Percentiles rank a stretch among this genome's conserved stretches.
phyloP scores from a whole-genome alignment of 2,888 invertebrate genomes.

The Disparrhopalites patrizii region DNA sequence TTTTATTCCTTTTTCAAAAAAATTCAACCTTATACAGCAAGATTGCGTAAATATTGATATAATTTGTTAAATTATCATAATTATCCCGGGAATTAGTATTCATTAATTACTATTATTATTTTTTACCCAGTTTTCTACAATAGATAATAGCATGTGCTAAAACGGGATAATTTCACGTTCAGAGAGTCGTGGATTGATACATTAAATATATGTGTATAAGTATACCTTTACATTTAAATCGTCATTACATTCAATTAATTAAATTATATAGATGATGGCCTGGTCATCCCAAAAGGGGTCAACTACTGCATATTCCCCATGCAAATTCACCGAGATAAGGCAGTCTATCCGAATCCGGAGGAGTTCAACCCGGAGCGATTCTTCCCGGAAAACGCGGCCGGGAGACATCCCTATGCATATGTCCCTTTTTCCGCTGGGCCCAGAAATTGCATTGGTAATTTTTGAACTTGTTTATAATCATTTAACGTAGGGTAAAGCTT shows the following conservation, averaged over 20 bases:
- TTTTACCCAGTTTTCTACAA: too few species aligned
- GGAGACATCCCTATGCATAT: conserved; percentile 53
- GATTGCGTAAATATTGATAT: too few species aligned
- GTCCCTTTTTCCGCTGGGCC: conserved; percentile 53
- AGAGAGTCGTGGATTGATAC: neutral
- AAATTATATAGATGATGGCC: conserved; percentile 50
- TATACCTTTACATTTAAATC: neutral
- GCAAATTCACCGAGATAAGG: conserved; percentile 53
- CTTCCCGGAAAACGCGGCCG: conserved; percentile 52
- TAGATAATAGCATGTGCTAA: too few species aligned
- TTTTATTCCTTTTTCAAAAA: too few species aligned
- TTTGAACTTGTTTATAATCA: neutral
- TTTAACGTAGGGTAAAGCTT: neutral
- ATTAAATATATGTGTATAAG: neutral
- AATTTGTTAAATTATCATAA: too few species aligned
- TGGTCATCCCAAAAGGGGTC: conserved; percentile 51
- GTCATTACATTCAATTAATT: too few species aligned
- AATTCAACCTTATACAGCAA: too few species aligned
- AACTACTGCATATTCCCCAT: conserved; percentile 51
- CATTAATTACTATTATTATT: too few species aligned
- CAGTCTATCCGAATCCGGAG: conserved; percentile 55
- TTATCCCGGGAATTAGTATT: too few species aligned
- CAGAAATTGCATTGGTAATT: conserved; percentile 39
- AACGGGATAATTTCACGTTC: conserved; percentile 48
- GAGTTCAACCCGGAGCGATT: conserved; percentile 56